Evolutionary conservation across 2,888 invertebrate species (phyloP), one percentile per base, ranked within the genome.

Genomic region (Acanthosepion lycidas): DNA sequence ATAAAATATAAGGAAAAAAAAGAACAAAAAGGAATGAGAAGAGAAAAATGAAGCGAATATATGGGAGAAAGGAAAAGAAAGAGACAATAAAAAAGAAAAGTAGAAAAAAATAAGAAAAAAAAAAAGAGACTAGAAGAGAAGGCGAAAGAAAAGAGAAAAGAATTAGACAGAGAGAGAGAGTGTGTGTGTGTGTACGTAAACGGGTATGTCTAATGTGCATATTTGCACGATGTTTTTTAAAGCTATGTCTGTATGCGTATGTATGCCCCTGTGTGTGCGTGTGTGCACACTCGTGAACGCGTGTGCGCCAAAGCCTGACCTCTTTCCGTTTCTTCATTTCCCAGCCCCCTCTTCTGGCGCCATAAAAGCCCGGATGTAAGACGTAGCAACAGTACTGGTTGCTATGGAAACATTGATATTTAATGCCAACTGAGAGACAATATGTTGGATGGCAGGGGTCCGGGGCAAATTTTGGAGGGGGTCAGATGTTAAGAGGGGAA

Each of bases 1-100:
- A 55, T 15, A 55, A 20, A 55, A 55, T 18, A 55, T 20, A 20
- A 42, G 42, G 6, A 2, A 28, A 0, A 28, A 6, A 8, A 23
- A 8, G 5, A 8, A 8, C 0, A 8, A 26, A 0, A 28, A 6
- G 12, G 1, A 28, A 2, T 4, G 28, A 9, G 9, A 28, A 8
- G 8, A 9, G 12, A 26, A 78, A 28, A 78, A 78, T 23, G 8
- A 0, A 9, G 28, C 6, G 28, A 9, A 78, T 28, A 9, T 28
- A 28, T 8, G 9, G 28, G 0, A 6, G 6, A 26, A n/a, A 78
- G 1, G 28, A 28, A 33, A 9, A n/a, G 12, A 8, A 28, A 26
- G 6, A 5, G 12, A 9, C 28, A 28, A 64, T 4, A 12, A 78
- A 78, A 26, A 28, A 9, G 9, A 1, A 28, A 2, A 78, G 8